These are phyloP conservation scores for Stegastes partitus DNA, from an alignment of 2,113 vertebrate species.

Conservation along the genomic window DNA sequence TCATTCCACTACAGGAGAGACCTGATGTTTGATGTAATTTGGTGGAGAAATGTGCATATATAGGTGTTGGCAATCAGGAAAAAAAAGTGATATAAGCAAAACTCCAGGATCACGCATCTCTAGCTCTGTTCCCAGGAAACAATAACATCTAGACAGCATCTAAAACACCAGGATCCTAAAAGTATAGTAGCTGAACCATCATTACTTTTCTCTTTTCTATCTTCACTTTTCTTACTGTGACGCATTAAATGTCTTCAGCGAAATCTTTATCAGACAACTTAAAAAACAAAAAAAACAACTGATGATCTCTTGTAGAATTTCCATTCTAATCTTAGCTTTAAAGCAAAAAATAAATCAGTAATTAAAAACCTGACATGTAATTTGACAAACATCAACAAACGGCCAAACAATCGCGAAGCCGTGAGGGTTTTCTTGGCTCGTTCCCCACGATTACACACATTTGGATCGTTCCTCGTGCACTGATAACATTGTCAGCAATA, in stretches of 20 bases:
- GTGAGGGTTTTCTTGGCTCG: not conserved
- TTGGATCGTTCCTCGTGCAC: conserved; percentile 24
- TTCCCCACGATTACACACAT: conserved; percentile 42
- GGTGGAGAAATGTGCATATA: too few relatives aligned
- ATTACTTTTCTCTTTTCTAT: not conserved
- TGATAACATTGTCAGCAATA: conserved; percentile 30
- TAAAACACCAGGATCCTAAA: not conserved
- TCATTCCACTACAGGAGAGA: too few relatives aligned
- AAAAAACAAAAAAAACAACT: not conserved
- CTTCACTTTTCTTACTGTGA: not conserved
- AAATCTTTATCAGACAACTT: conserved; percentile 1
- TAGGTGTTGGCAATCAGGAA: too few relatives aligned
- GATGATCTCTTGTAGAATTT: not conserved
- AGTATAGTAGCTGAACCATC: not conserved
- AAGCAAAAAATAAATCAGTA: not conserved
- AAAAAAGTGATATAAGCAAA: too few relatives aligned
- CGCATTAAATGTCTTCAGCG: not conserved
- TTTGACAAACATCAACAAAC: conserved; percentile 24
- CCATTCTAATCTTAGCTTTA: conserved; percentile 7
- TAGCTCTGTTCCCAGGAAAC: too few relatives aligned
- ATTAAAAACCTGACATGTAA: conserved; percentile 23
- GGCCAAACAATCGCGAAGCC: conserved; percentile 16
- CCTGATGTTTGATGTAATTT: too few relatives aligned
- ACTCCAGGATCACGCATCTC: too few relatives aligned
- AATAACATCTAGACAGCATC: not conserved